These are phyloP conservation scores for Gymnodraco acuticeps DNA, from an alignment of 2,797 vertebrate genomes.

Conservation along the genomic window DNA sequence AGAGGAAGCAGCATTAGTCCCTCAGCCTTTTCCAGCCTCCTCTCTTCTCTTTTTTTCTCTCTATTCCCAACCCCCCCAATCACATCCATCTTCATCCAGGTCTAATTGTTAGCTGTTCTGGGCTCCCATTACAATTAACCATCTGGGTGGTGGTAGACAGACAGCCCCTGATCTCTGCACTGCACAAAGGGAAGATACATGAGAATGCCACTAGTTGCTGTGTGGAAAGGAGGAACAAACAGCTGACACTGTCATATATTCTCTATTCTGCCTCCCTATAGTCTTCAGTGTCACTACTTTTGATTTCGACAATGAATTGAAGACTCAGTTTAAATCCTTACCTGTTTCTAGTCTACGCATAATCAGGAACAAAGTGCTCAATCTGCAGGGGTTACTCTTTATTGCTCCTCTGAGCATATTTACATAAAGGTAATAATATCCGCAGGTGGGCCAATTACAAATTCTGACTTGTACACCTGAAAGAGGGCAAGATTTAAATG, in stretches of 20 bases:
- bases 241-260: slow-evolving; percentile 11
- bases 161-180: slow-evolving; percentile 60
- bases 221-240: slow-evolving; percentile 16
- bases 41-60: slow-evolving; percentile 22
- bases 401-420: slow-evolving; percentile 26
- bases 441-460: slow-evolving; percentile 30
- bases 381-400: slow-evolving; percentile 26
- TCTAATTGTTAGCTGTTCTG: slow-evolving; percentile 77
- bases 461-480: slow-evolving; percentile 34
- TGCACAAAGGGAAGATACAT: slow-evolving; percentile 56
- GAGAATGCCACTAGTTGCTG: slow-evolving; percentile 61
- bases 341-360: background rate
- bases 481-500: slow-evolving; percentile 35
- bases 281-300: slow-evolving; percentile 5
- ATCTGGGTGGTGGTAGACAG: slow-evolving; percentile 68
- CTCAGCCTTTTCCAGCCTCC: slow-evolving; percentile 44
- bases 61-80: slow-evolving; percentile 14
- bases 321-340: background rate
- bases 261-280: slow-evolving; percentile 3
- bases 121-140: slow-evolving; percentile 78
- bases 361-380: slow-evolving; percentile 12
- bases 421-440: slow-evolving; percentile 55
- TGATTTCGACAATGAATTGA: slow-evolving; percentile 18
- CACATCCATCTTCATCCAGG: slow-evolving; percentile 76
- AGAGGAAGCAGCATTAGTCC: slow-evolving; percentile 42